phyloP scores from a whole-genome alignment of 2,888 invertebrate species.

The Caenorhabditis drosophilae region DNA sequence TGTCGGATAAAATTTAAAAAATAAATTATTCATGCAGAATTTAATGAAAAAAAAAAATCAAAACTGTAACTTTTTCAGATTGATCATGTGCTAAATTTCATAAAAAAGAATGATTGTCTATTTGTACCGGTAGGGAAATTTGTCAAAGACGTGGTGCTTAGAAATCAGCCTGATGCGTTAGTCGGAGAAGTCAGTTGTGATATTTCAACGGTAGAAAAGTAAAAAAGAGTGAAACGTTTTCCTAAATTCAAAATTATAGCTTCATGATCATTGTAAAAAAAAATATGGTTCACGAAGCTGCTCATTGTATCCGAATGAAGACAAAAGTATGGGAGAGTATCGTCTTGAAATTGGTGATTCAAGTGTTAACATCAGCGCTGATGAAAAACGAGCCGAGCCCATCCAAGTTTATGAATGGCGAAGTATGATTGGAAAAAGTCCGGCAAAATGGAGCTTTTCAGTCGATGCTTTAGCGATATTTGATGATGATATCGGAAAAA shows the following conservation, averaged over 20 bases:
- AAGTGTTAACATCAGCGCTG: constrained; percentile 20
- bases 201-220: neutral
- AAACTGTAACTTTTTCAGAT: constrained; percentile 9
- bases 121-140: constrained; percentile 30
- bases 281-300: constrained; percentile 25
- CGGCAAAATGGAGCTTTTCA: constrained; percentile 20
- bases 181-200: constrained; percentile 42
- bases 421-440: constrained; percentile 10
- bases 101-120: constrained; percentile 12
- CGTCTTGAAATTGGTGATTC: constrained; percentile 48
- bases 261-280: constrained; percentile 28
- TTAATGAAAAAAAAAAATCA: neutral
- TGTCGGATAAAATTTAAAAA: neutral
- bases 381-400: constrained; percentile 31
- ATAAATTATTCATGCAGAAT: neutral
- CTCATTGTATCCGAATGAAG: constrained; percentile 34
- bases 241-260: constrained; percentile 10
- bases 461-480: constrained; percentile 37
- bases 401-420: constrained; percentile 40
- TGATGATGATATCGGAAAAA: constrained; percentile 34
- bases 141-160: constrained; percentile 15
- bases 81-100: constrained; percentile 17
- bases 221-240: neutral
- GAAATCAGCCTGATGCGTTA: constrained; percentile 16
- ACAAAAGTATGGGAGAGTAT: constrained; percentile 14